Percentiles rank a stretch among this genome's conserved stretches.
Evolutionary conservation across 2,888 invertebrate species (phyloP).

Genomic region (Agrenia bidenticulata): DNA sequence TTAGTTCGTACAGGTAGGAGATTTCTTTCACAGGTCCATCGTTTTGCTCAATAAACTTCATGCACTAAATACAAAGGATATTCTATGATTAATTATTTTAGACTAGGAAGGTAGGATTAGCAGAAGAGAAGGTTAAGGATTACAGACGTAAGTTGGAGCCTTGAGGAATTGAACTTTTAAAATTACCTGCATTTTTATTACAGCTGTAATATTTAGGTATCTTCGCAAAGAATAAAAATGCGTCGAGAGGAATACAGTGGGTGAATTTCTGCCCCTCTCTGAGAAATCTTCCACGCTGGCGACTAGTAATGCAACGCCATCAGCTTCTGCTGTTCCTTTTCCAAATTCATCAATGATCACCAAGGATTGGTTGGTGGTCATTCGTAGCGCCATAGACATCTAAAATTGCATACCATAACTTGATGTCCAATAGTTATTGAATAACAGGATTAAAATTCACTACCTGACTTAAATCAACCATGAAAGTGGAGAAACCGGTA

Average conservation of each 20-base stretch:
- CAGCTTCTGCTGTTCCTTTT: constrained; percentile 74
- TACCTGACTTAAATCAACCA: constrained; percentile 81
- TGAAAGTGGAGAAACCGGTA: constrained; percentile 78
- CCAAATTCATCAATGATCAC: constrained; percentile 89
- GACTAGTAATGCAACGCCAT: constrained; percentile 73
- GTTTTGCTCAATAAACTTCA: constrained; percentile 64
- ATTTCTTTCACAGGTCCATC: constrained; percentile 57
- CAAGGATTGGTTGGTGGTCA: constrained; percentile 67
- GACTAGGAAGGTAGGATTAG: background rate
- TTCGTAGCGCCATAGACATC: constrained; percentile 71
- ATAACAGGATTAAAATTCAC: background rate
- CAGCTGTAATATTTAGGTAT: constrained; percentile 53
- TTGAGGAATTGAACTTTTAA: constrained; percentile 2
- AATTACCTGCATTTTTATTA: constrained; percentile 62
- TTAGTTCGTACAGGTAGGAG: constrained; percentile 68
- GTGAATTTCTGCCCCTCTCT: constrained; percentile 62
- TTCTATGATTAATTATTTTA: background rate
- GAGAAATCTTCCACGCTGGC: constrained; percentile 70
- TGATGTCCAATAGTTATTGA: no score
- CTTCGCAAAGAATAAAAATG: constrained; percentile 68
- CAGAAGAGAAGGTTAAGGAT: no score
- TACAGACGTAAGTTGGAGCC: no score
- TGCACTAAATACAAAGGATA: constrained; percentile 58
- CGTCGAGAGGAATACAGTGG: constrained; percentile 75
- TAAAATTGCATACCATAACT: constrained; percentile 57